Evolutionary conservation across 1,140 invertebrate genomes (phyloP), one percentile per base, ranked within the genome.

Genomic region (Lucilia sericata): DNA sequence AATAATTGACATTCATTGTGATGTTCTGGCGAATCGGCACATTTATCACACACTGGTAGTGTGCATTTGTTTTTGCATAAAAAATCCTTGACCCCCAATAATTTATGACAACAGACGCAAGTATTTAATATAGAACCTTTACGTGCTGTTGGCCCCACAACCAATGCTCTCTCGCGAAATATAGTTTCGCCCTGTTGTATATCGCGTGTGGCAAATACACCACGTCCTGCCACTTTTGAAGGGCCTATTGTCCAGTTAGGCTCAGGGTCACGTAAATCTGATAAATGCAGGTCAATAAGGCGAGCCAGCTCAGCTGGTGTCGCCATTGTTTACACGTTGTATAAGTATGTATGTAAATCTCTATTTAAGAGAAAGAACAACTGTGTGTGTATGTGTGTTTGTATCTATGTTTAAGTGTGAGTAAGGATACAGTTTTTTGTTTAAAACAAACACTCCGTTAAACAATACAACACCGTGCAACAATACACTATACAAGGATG

Each of bases 151-250:
- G 95, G 94, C 0, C 95, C 95, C 25, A 93, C 87, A 14, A 96
- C 91, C 2, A 96, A 86, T 0, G 95, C 93, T 42, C 90, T 90
- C 87, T 96, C 95, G 2, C 93, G 91, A 87, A 95, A 95, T 70
- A 96, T 93, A 10, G 95, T 86, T 89, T 96, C 95, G 36, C 94
- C 95, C 17, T 92, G 87, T 34, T 90, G 86, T 13, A 96, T 94
- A 85, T 95, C 92, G 75, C 93, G 91, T 0, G 90, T 93, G 5
- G 95, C 94, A 80, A 96, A 93, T 2, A 96, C 85, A 7, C 95
- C 95, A 8, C 94, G 93, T 5, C 89, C 89, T 2, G 88, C 88
- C 14, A 90, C 88, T 34, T 82, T 82, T 19, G 89, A 90, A 25
- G 85, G 70, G 13, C 82, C 87, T 47, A 90, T 86, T 36, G 84